Conservation (phyloP, 2,797 vertebrate genomes). For the Thamnophis elegans region DNA sequence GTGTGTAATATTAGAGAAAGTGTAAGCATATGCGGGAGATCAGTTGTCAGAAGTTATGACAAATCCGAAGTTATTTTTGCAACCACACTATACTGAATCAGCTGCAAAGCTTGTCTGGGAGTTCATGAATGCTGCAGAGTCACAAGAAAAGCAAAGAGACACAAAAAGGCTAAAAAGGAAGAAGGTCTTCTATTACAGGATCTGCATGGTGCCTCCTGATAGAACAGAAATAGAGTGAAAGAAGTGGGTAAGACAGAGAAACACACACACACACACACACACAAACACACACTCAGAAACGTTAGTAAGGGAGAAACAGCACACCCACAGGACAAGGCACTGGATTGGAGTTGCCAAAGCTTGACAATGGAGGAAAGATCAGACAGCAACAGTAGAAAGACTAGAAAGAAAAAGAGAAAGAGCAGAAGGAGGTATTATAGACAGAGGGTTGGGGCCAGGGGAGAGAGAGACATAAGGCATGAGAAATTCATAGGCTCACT, state of each 20-base stretch:
- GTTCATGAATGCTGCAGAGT: conserved; percentile 38
- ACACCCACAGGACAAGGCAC: conserved; percentile 64
- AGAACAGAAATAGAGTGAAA: conserved; percentile 56
- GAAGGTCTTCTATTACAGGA: conserved; percentile 60
- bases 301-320: conserved; percentile 47
- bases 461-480: conserved; percentile 29
- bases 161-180: conserved; percentile 57
- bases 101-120: conserved; percentile 61
- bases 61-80: conserved; percentile 54
- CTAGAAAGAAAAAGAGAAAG: conserved; percentile 70
- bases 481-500: conserved; percentile 74
- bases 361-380: conserved; percentile 76
- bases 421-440: conserved; percentile 63
- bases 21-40: conserved; percentile 28
- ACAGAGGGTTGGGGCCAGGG: background rate
- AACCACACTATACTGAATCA: conserved; percentile 48
- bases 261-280: background rate
- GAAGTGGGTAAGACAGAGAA: conserved; percentile 54
- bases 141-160: conserved; percentile 48
- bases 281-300: conserved; percentile 17
- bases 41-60: conserved; percentile 51
- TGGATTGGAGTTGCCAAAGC: conserved; percentile 71
- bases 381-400: conserved; percentile 68
- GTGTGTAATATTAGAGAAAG: conserved; percentile 29
- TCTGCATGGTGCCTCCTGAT: conserved; percentile 57